Conservation (phyloP, 2,797 vertebrate genomes). For the Enteromius viviparus region DNA sequence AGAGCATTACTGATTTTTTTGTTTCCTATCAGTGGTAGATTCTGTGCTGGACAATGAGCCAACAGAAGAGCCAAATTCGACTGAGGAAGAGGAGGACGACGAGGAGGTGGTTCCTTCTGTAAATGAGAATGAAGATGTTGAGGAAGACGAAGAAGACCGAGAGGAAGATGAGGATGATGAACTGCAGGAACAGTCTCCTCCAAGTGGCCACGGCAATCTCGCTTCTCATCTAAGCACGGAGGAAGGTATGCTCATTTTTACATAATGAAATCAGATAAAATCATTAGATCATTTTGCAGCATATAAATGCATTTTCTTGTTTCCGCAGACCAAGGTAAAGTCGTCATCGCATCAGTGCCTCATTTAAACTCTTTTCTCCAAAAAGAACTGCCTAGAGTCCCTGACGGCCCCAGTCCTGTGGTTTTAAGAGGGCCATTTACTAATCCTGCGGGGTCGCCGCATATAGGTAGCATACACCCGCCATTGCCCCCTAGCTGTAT, state of each 20-base stretch:
- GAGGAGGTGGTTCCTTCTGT: constrained; percentile 56
- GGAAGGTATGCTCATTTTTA: constrained; percentile 71
- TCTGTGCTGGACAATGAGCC: constrained; percentile 69
- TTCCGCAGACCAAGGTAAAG: constrained; percentile 70
- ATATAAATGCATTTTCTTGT: constrained; percentile 26
- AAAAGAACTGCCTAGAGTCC: constrained; percentile 75
- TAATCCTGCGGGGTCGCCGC: constrained; percentile 87
- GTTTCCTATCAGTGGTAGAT: constrained; percentile 60
- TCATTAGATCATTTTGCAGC: background rate
- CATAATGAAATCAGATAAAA: background rate
- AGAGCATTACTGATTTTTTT: background rate
- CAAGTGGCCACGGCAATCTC: constrained; percentile 71
- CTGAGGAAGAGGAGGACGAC: constrained; percentile 61
- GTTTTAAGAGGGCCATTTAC: constrained; percentile 82
- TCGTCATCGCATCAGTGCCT: constrained; percentile 70
- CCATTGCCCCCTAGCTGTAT: constrained; percentile 96
- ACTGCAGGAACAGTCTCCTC: constrained; percentile 69
- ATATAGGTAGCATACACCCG: constrained; percentile 87
- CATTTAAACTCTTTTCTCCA: constrained; percentile 80
- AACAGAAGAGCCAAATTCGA: constrained; percentile 48
- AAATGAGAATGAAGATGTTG: constrained; percentile 69
- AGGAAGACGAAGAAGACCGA: constrained; percentile 60
- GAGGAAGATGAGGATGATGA: constrained; percentile 67
- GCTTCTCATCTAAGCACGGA: constrained; percentile 68
- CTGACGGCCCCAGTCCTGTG: constrained; percentile 73